Base-by-base conservation (phyloP, 2,797 vertebrate species). In the Bradypodion pumilum region DNA sequence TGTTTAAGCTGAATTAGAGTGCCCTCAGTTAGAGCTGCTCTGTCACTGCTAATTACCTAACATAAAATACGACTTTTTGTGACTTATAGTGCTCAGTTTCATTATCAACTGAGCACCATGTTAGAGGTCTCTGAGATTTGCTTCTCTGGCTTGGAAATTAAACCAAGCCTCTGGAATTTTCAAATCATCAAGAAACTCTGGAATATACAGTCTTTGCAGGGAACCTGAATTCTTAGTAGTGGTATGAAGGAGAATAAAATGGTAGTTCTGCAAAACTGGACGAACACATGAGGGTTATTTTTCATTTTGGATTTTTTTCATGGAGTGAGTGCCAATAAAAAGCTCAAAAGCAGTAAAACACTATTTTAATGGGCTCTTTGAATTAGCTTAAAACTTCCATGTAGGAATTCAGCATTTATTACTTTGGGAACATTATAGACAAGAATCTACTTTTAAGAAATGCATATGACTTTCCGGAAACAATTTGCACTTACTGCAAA, bases 401-500 rank as follows among this genome's bases (percentile, higher is more conserved):
- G 70, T 40, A 86, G 44, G 91, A 92, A 80, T 84, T 4, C 23
- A 83, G 84, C 76, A 52, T 42, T 82, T 89, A 83, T 23, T 79
- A 90, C 86, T 2, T 91, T 78, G 0, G 84, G 74, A 72, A 81
- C 79, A 88, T 90, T 93, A 89, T 90, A 77, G 89, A 46, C 81
- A 79, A 56, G 44, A 21, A 32, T 86, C 88, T 89, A 84, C 82
- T 87, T 90, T 87, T 89, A 89, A 86, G 89, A 91, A 89, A 87
- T 82, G 85, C 8, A 7, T 35, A 37, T 86, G 91, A 52, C 52
- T 35, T 88, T 75, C 82, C 89, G 77, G 62, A 88, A 86, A 85
- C 19, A 16, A 56, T 49, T 86, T 93, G 70, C 56, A n/a, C 37
- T 91, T 73, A 49, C 56, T 35, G 80, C 74, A 91, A 91, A 90